phyloP scores from a whole-genome alignment of 2,888 invertebrate species.

The Hirtodrosophila cameraria region DNA sequence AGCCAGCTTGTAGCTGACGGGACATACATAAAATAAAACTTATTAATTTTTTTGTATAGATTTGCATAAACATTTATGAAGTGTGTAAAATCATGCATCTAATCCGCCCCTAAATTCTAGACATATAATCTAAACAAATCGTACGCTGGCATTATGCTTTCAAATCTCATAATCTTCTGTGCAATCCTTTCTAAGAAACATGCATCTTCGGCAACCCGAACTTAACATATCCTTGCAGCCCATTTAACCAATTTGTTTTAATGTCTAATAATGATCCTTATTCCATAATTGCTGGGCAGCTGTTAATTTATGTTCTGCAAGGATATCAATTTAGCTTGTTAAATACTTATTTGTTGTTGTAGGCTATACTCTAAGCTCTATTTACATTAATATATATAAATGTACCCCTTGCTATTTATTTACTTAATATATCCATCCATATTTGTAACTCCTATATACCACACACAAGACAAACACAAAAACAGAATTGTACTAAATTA shows the following conservation, averaged over 20 bases:
- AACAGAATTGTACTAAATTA: constrained; percentile 66
- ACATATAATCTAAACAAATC: constrained; percentile 51
- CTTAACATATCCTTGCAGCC: constrained; percentile 14
- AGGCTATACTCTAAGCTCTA: constrained; percentile 40
- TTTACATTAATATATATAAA: constrained; percentile 32
- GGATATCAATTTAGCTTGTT: constrained; percentile 37
- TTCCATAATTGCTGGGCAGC: not conserved
- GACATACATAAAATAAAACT: constrained; percentile 5
- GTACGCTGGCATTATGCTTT: constrained; percentile 35
- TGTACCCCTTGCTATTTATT: constrained; percentile 48
- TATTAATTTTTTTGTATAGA: constrained; percentile 13
- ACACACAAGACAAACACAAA: constrained; percentile 24
- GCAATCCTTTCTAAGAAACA: constrained; percentile 47
- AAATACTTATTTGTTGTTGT: constrained; percentile 31
- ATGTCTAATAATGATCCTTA: not conserved
- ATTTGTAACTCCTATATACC: constrained; percentile 37
- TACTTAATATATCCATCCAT: constrained; percentile 59
- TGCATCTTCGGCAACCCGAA: constrained; percentile 26
- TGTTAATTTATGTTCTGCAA: constrained; percentile 12
- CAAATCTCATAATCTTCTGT: constrained; percentile 41
- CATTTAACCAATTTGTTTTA: not conserved
- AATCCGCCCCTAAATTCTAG: constrained; percentile 23
- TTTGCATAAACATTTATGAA: constrained; percentile 15
- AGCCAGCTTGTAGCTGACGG: constrained; percentile 50
- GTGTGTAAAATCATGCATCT: constrained; percentile 38